Evolutionary conservation across 2,113 vertebrate genomes (phyloP).

Genomic region (Psettodes erumei): DNA sequence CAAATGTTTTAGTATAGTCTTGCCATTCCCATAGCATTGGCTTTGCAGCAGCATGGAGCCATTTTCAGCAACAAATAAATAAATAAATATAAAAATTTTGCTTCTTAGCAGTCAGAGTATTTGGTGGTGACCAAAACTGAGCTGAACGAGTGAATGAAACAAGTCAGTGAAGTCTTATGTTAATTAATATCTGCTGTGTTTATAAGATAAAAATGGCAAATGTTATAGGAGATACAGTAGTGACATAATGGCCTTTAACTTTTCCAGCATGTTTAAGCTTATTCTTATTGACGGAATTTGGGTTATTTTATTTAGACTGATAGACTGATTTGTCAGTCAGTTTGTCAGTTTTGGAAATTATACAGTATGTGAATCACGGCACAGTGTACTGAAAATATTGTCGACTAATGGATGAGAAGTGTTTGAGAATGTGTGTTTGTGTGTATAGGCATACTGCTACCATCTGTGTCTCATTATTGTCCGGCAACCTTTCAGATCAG

Average conservation of each 20-base stretch:
- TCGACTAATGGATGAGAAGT: not conserved
- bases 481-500: constrained; percentile 52
- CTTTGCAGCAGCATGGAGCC: not conserved
- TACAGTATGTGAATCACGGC: constrained; percentile 6
- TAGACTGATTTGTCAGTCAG: too few relatives aligned
- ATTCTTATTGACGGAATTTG: too few relatives aligned
- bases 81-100: not conserved
- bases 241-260: too few relatives aligned
- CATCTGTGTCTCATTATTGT: constrained; percentile 72
- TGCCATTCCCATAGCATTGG: too few relatives aligned
- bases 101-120: not conserved
- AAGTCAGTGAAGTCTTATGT: too few relatives aligned
- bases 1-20: not conserved
- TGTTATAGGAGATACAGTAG: too few relatives aligned
- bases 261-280: too few relatives aligned
- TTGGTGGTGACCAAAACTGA: too few relatives aligned
- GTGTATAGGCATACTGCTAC: constrained; percentile 16
- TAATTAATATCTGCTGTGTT: too few relatives aligned
- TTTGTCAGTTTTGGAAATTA: not conserved
- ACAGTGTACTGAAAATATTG: not conserved
- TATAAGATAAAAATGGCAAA: too few relatives aligned
- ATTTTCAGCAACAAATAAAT: not conserved
- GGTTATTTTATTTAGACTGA: too few relatives aligned
- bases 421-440: constrained; percentile 11
- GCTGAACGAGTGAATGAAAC: too few relatives aligned